These are phyloP conservation scores for Antedon mediterranea DNA, from an alignment of 53 echinoderm and acorn worm genomes.

Conservation along the genomic window DNA sequence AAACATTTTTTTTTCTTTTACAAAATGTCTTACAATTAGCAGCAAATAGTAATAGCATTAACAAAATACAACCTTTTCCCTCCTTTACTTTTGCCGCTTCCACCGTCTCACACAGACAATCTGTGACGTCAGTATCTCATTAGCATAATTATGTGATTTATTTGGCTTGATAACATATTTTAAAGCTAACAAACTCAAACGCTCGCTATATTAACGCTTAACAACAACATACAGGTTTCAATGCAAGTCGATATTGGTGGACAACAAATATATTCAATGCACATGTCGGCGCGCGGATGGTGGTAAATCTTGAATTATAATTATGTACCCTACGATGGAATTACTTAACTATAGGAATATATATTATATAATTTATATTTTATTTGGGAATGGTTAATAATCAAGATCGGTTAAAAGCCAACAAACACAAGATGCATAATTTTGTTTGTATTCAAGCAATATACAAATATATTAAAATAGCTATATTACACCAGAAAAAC, in stretches of 20 bases:
- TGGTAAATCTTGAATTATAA: no score
- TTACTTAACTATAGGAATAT: background rate
- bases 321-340: background rate
- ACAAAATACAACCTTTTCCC: background rate
- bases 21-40: background rate
- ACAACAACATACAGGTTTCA: no score
- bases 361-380: no score
- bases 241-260: no score
- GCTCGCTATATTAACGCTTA: background rate
- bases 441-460: background rate
- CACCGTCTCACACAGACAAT: background rate
- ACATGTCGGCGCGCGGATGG: background rate
- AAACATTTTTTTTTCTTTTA: background rate
- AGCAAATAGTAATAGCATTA: background rate
- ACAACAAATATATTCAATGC: no score
- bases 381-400: background rate
- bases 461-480: background rate
- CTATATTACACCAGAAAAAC: background rate
- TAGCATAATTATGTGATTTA: background rate
- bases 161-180: no score
- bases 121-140: background rate
- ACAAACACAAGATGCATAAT: background rate
- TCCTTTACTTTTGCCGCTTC: background rate
- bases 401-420: background rate
- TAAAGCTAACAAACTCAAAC: no score